Percentiles rank a stretch among this genome's conserved stretches.
Conservation (phyloP, 2,113 vertebrate species). For the Zingel zingel region DNA sequence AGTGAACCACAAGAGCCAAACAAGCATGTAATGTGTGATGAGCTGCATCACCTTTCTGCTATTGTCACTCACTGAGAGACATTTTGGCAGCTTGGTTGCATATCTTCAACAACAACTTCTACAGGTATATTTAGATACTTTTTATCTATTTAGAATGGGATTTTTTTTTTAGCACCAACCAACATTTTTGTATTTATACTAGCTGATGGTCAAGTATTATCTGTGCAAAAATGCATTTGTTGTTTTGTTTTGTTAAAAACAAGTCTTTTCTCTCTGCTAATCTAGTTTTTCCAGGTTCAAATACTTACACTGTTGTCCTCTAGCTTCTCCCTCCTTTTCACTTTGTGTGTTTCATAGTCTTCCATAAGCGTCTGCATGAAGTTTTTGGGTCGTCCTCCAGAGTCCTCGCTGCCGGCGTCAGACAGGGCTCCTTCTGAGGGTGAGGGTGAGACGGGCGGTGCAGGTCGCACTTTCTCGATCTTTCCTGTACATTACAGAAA, state of each 20-base stretch:
- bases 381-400: slow-evolving; percentile 92
- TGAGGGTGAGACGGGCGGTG: slow-evolving; percentile 89
- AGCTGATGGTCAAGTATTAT: background rate
- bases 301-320: slow-evolving; percentile 96
- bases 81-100: background rate
- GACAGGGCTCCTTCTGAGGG: slow-evolving; percentile 88
- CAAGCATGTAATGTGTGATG: background rate
- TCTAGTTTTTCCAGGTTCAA: background rate
- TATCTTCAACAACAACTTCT: background rate
- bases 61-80: slow-evolving; percentile 7
- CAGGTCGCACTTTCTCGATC: slow-evolving; percentile 93
- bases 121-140: background rate
- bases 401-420: slow-evolving; percentile 88
- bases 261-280: background rate
- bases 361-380: slow-evolving; percentile 99
- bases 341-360: slow-evolving; percentile 96
- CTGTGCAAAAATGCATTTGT: background rate
- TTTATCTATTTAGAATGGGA: background rate
- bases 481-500: slow-evolving; percentile 86
- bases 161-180: background rate
- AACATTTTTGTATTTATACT: background rate
- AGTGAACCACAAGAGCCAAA: background rate
- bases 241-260: background rate
- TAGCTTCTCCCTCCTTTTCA: slow-evolving; percentile 93
- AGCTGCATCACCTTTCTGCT: background rate